Evolutionary conservation across 1,140 invertebrate species (phyloP).

Genomic region (Diplogasteroides magnus): DNA sequence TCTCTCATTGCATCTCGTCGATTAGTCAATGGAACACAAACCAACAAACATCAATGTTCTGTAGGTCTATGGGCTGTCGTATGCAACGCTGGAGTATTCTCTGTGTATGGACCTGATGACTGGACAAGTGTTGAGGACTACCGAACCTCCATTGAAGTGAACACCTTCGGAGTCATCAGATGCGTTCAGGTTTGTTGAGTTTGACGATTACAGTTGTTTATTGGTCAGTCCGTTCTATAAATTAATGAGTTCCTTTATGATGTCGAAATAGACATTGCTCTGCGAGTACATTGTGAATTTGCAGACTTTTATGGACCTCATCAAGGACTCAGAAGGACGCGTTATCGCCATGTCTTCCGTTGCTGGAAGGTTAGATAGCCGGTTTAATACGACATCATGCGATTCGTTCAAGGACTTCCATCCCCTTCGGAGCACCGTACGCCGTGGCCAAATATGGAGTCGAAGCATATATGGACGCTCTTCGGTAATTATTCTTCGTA

Average conservation of each 20-base stretch:
- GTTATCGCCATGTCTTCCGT: constrained; percentile 44
- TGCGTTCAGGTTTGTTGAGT: constrained; percentile 33
- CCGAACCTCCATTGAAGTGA: constrained; percentile 37
- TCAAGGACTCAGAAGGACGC: constrained; percentile 43
- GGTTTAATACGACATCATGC: no score
- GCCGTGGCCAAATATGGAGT: constrained; percentile 41
- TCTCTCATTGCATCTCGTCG: no score
- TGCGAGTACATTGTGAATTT: no score
- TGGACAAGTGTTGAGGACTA: constrained; percentile 36
- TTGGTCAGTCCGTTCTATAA: no score
- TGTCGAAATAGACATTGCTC: no score
- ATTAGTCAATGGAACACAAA: no score
- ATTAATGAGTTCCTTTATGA: no score
- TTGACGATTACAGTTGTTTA: no score
- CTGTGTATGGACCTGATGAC: constrained; percentile 43
- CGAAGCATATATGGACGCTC: constrained; percentile 46
- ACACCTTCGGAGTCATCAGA: constrained; percentile 36
- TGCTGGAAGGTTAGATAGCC: constrained; percentile 36
- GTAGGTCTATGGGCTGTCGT: constrained; percentile 38
- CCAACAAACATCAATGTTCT: no score
- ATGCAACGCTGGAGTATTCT: constrained; percentile 46
- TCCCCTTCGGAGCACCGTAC: constrained; percentile 34
- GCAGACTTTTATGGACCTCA: constrained; percentile 42
- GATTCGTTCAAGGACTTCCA: no score
- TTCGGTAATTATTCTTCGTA: constrained; percentile 18